These are phyloP conservation scores for Ganaspis sp. DNA, from an alignment of 1,140 invertebrate species.

Conservation along the genomic window DNA sequence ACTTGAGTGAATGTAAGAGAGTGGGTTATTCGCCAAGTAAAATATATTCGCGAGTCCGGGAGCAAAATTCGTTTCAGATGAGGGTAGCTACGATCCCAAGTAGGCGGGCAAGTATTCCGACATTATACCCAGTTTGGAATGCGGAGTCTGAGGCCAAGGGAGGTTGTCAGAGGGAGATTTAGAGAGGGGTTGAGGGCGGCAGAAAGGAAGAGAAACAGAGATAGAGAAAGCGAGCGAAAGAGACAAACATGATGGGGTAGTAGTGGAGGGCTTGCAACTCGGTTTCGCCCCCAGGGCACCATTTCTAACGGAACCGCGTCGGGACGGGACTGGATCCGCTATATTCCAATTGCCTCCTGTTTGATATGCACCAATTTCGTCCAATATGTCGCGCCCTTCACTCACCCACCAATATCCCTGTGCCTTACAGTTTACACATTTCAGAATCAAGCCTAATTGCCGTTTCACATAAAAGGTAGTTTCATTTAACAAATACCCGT, in stretches of 20 bases:
- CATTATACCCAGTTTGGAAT: slow-evolving; percentile 34
- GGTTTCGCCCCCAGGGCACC: slow-evolving; percentile 57
- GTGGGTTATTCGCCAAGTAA: slow-evolving; percentile 1
- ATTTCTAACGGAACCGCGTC: slow-evolving; percentile 57
- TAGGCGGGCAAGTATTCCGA: slow-evolving; percentile 48
- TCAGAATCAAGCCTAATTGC: no score
- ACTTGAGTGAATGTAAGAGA: background rate
- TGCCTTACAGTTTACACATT: slow-evolving; percentile 1
- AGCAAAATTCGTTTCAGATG: slow-evolving; percentile 56
- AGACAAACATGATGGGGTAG: slow-evolving; percentile 43
- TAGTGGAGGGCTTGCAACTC: slow-evolving; percentile 52
- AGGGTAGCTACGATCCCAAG: slow-evolving; percentile 53
- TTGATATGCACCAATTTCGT: slow-evolving; percentile 68
- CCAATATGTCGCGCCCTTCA: slow-evolving; percentile 66
- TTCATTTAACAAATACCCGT: no score
- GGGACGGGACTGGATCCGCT: slow-evolving; percentile 51
- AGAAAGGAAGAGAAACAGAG: slow-evolving; percentile 37
- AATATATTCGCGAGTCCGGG: background rate
- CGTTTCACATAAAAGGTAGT: no score
- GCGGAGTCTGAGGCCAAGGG: background rate
- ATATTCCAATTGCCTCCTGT: slow-evolving; percentile 67
- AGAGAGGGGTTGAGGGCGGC: slow-evolving; percentile 29
- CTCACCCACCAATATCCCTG: slow-evolving; percentile 40
- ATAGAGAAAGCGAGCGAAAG: slow-evolving; percentile 37
- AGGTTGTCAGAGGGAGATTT: slow-evolving; percentile 26